phyloP scores from a whole-genome alignment of 2,113 vertebrate species.

The Scolopax mira region DNA sequence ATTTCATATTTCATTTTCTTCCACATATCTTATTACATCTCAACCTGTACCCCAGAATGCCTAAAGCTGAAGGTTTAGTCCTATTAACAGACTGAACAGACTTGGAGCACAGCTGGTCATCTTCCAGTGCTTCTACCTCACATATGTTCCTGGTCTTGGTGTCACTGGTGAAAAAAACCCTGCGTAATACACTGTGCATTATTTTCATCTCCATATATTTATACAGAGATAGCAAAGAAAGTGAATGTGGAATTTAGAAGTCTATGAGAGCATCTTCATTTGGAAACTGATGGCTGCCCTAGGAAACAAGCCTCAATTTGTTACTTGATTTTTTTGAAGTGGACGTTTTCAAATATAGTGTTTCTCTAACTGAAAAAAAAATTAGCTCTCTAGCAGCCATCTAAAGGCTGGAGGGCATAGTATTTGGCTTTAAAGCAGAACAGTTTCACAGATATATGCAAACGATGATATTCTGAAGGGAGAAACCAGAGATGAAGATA shows the following conservation, averaged over 20 bases:
- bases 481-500: background rate
- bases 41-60: background rate
- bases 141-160: slow-evolving; percentile 14
- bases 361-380: background rate
- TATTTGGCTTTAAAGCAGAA: background rate
- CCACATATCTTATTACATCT: background rate
- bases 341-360: background rate
- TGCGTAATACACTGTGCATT: background rate
- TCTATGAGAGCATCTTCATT: background rate
- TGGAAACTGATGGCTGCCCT: background rate
- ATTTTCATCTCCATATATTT: background rate
- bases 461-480: background rate
- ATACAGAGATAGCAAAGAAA: background rate
- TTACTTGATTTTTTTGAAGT: background rate
- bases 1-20: slow-evolving; percentile 55
- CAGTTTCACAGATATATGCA: background rate
- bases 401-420: background rate
- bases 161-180: background rate
- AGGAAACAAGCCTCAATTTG: background rate
- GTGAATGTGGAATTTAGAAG: background rate
- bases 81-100: slow-evolving; percentile 20
- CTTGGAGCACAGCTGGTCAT: slow-evolving; percentile 40
- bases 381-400: background rate
- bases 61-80: slow-evolving; percentile 24
- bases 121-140: background rate